Percentiles rank a stretch among this genome's conserved stretches.
Evolutionary conservation across 2,113 vertebrate species (phyloP).

Genomic region (Scatophagus argus): DNA sequence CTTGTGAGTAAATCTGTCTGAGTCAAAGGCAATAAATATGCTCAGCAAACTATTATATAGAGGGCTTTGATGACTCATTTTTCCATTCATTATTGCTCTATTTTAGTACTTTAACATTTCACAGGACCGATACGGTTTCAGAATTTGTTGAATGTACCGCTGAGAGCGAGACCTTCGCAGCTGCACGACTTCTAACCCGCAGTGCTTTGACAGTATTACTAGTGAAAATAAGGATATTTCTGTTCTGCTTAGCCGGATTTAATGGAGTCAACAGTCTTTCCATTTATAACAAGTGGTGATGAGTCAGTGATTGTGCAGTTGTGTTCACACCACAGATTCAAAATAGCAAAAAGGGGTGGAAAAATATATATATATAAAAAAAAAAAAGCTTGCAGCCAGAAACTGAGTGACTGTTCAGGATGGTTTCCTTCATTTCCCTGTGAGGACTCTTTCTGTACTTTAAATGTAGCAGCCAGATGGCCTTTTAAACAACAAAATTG

Average conservation of each 20-base stretch:
- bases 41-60: neutral
- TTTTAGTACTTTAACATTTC: neutral
- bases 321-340: neutral
- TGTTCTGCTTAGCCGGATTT: neutral
- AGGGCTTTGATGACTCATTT: neutral
- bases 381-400: neutral
- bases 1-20: neutral
- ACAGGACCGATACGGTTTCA: neutral
- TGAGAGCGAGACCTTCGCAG: neutral
- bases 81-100: neutral
- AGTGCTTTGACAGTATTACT: neutral
- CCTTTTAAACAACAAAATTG: neutral
- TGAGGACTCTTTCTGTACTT: neutral
- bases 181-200: neutral
- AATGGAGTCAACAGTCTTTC: neutral
- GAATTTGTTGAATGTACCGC: neutral
- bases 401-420: neutral
- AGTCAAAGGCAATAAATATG: neutral
- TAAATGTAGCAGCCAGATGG: slow-evolving; percentile 14
- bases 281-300: neutral
- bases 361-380: too few species aligned
- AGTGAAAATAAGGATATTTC: neutral
- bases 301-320: neutral
- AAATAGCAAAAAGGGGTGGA: neutral
- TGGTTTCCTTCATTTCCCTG: neutral